phyloP scores from a whole-genome alignment of 1,140 invertebrate genomes.

The Sitobion miscanthi region DNA sequence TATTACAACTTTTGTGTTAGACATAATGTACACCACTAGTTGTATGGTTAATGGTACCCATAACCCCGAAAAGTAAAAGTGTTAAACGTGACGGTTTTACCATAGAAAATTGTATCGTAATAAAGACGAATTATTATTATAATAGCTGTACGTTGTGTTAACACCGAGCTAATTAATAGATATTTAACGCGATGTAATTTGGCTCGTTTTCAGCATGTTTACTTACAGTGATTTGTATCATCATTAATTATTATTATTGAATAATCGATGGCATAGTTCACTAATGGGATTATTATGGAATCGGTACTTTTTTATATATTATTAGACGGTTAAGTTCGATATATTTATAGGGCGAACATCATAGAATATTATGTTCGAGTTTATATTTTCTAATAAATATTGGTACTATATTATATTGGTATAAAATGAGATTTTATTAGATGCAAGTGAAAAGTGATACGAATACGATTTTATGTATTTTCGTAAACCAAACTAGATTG shows the following conservation, averaged over 20 bases:
- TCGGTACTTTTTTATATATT: background rate
- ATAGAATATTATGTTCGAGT: background rate
- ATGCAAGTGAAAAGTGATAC: background rate
- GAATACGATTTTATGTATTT: background rate
- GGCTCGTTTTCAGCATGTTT: background rate
- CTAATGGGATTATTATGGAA: background rate
- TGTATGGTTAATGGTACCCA: background rate
- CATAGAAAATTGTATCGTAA: background rate
- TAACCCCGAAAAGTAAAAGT: background rate
- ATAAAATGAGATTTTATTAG: background rate
- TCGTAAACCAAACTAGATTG: constrained; percentile 21
- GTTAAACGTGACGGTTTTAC: background rate
- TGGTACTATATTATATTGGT: background rate
- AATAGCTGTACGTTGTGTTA: background rate
- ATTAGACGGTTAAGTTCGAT: background rate
- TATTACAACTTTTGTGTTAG: background rate
- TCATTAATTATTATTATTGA: background rate
- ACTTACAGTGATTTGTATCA: background rate
- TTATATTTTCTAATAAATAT: background rate
- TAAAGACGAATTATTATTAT: background rate
- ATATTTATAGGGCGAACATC: background rate
- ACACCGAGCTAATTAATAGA: background rate
- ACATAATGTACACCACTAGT: background rate
- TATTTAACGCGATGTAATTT: background rate
- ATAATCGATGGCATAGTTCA: background rate